phyloP scores from a whole-genome alignment of 2,888 invertebrate genomes.

The Conchocele bisecta region DNA sequence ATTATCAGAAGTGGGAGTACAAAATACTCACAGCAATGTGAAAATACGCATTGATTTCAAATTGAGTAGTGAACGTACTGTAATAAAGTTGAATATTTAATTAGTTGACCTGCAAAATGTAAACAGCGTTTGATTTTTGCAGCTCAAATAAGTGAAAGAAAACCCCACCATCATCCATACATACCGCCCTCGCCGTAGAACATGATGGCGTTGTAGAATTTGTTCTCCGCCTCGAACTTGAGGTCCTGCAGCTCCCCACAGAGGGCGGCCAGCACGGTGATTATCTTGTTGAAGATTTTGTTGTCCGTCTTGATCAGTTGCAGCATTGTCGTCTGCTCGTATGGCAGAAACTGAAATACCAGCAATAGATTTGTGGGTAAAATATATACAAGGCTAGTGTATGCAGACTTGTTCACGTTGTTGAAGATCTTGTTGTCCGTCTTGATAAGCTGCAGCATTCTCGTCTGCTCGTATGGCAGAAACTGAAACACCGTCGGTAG shows the following conservation, averaged over 20 bases:
- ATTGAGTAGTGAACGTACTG: too few relatives aligned
- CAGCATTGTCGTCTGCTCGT: slow-evolving; percentile 87
- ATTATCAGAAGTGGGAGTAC: too few relatives aligned
- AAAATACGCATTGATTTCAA: too few relatives aligned
- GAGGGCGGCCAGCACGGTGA: slow-evolving; percentile 90
- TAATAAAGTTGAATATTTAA: too few relatives aligned
- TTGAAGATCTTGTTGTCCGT: slow-evolving; percentile 91
- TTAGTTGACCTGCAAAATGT: too few relatives aligned
- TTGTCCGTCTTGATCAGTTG: slow-evolving; percentile 92
- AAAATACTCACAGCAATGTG: too few relatives aligned
- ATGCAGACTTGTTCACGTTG: slow-evolving; percentile 87
- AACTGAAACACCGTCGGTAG: slow-evolving; percentile 82
- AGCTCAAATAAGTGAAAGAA: too few relatives aligned
- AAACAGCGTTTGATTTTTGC: too few relatives aligned
- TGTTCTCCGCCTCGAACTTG: slow-evolving; percentile 87
- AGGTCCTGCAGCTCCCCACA: slow-evolving; percentile 90
- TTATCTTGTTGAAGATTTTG: slow-evolving; percentile 87
- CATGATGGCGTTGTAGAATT: slow-evolving; percentile 86
- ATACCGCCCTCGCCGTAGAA: slow-evolving; percentile 88
- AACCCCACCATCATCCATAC: too few relatives aligned
- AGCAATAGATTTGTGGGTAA: not conserved
- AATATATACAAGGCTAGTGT: not conserved
- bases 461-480: slow-evolving; percentile 86
- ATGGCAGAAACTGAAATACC: slow-evolving; percentile 83
- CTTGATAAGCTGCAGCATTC: slow-evolving; percentile 88